These are phyloP conservation scores for Cenopis cana DNA, from an alignment of 2,888 invertebrate species.

Conservation along the genomic window DNA sequence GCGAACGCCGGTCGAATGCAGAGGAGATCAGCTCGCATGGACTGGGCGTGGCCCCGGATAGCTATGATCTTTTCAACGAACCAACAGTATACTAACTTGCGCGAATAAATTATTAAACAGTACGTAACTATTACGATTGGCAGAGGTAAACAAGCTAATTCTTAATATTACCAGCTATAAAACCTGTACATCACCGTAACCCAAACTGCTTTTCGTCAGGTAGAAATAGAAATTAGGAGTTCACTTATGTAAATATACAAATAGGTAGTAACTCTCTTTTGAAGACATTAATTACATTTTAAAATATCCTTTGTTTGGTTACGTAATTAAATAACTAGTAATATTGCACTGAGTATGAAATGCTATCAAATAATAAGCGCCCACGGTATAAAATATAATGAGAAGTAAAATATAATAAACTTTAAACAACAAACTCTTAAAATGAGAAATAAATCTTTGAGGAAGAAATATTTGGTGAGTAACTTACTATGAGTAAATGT, in stretches of 20 bases:
- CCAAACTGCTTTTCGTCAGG: slow-evolving; percentile 78
- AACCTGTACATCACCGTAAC: slow-evolving; percentile 84
- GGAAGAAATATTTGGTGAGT: slow-evolving; percentile 80
- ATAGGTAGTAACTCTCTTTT: slow-evolving; percentile 83
- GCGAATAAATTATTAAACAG: slow-evolving; percentile 84
- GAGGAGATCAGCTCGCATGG: slow-evolving; percentile 26
- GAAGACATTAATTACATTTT: slow-evolving; percentile 80
- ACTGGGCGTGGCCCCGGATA: slow-evolving; percentile 66
- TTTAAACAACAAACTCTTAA: slow-evolving; percentile 70
- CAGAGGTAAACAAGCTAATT: slow-evolving; percentile 84
- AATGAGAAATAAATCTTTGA: slow-evolving; percentile 83
- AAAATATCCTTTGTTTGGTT: slow-evolving; percentile 86
- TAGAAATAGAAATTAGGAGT: slow-evolving; percentile 75
- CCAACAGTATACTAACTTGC: slow-evolving; percentile 79
- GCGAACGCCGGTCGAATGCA: slow-evolving; percentile 27
- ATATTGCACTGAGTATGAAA: slow-evolving; percentile 87
- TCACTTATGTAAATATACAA: slow-evolving; percentile 81
- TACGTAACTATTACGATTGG: slow-evolving; percentile 84
- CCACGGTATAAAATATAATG: slow-evolving; percentile 68
- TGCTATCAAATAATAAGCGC: slow-evolving; percentile 85
- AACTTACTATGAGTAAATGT: slow-evolving; percentile 55
- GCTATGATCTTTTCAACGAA: slow-evolving; percentile 80
- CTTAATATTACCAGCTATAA: slow-evolving; percentile 84
- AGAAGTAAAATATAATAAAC: slow-evolving; percentile 68
- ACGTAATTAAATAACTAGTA: slow-evolving; percentile 86